Base-by-base conservation (phyloP, 2,888 invertebrate genomes). In the Desoria tigrina region DNA sequence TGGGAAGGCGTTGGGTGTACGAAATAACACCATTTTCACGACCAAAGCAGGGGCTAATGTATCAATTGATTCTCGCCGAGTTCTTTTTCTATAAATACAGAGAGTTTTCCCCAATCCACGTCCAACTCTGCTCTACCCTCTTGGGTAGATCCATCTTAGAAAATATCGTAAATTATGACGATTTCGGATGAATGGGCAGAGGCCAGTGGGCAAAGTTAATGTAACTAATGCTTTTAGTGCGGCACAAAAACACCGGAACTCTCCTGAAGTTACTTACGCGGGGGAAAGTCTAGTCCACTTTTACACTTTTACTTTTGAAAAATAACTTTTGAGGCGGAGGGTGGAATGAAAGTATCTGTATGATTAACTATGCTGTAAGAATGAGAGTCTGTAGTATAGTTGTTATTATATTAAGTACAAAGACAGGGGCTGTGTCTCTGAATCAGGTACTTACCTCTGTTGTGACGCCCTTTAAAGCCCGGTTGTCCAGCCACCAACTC, bases 401-500 rank as follows among this genome's bases (percentile, higher is more conserved):
- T n/a, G n/a, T n/a, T n/a, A n/a, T n/a, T n/a, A n/a, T n/a, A n/a
- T n/a, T n/a, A n/a, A n/a, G n/a, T n/a, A n/a, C n/a, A n/a, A n/a
- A n/a, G n/a, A n/a, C n/a, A n/a, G n/a, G n/a, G n/a, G n/a, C n/a
- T n/a, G n/a, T n/a, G n/a, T n/a, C n/a, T n/a, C n/a, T n/a, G n/a
- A n/a, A n/a, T n/a, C 18, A 45, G 7, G 6, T 4, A 11, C 32
- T 70, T 68, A 76, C 76, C 71, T 74, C 73, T 59, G 68, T 66
- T 32, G 62, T 71, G 24, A 71, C 61, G 62, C 71, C 73, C 56
- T 74, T 73, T 32, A 74, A 69, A 64, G 74, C 69, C 27, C 65
- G 57, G 11, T 66, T 65, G 61, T 73, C 73, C 65, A 75, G 59
- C 67, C 70, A 76, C 75, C 75, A 76, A 9, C 72, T 66, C 60